phyloP scores from a whole-genome alignment of 2,797 vertebrate species.

The Nannoperca australis region DNA sequence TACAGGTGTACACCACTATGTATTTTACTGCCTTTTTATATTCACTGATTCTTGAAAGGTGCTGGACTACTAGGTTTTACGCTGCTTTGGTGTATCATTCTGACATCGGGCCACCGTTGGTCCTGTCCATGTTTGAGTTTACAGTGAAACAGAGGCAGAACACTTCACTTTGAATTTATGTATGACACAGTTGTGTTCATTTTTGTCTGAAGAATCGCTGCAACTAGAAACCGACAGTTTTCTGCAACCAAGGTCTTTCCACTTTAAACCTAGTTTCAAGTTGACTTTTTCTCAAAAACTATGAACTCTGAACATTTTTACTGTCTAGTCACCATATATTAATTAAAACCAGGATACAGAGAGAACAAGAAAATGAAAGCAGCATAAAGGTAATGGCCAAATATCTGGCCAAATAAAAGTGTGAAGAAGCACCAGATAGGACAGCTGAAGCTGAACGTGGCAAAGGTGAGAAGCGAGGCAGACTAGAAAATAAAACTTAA shows the following conservation, averaged over 20 bases:
- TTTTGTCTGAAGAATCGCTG: neutral
- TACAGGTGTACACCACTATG: neutral
- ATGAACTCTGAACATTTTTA: neutral
- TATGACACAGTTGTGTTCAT: neutral
- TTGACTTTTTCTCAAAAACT: neutral
- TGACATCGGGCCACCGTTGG: neutral
- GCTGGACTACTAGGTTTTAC: neutral
- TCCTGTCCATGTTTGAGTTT: slow-evolving; percentile 14
- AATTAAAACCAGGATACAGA: too few relatives aligned
- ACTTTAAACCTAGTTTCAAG: neutral
- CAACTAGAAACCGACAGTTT: slow-evolving; percentile 29
- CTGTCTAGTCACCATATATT: neutral
- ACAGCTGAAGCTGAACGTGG: too few relatives aligned
- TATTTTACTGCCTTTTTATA: slow-evolving; percentile 4
- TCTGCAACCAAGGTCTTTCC: neutral
- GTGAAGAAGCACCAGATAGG: too few relatives aligned
- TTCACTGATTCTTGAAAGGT: slow-evolving; percentile 22
- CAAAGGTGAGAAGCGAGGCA: too few relatives aligned
- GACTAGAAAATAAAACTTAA: too few relatives aligned
- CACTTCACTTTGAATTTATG: slow-evolving; percentile 26
- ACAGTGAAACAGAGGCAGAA: slow-evolving; percentile 26
- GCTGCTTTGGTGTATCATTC: slow-evolving; percentile 19
- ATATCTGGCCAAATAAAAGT: too few relatives aligned
- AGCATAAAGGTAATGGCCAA: too few relatives aligned
- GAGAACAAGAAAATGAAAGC: too few relatives aligned